phyloP scores from a whole-genome alignment of 1,140 invertebrate genomes.

The Asobara japonica region DNA sequence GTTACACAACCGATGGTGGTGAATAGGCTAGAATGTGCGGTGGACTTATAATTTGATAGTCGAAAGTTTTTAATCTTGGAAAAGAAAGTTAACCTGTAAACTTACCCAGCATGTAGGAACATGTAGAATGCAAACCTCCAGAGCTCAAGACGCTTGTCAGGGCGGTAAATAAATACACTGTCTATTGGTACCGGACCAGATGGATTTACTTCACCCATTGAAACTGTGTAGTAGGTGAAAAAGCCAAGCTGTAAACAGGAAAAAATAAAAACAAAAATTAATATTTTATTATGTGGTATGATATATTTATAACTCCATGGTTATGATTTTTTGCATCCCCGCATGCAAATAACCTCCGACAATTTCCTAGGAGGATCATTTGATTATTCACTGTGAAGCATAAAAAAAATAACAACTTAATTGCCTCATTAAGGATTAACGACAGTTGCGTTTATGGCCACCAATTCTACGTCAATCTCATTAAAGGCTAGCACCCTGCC shows the following conservation, averaged over 20 bases:
- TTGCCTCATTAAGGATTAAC: background rate
- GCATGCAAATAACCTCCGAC: too few relatives aligned
- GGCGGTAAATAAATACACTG: conserved; percentile 92
- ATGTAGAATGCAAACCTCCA: conserved; percentile 96
- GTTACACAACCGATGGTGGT: conserved; percentile 2
- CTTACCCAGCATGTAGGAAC: conserved; percentile 92
- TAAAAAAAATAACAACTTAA: background rate
- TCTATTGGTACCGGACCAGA: conserved; percentile 92
- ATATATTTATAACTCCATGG: background rate
- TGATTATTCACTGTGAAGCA: background rate
- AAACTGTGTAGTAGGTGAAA: conserved; percentile 90
- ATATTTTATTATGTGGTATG: background rate
- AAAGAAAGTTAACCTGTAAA: conserved; percentile 33
- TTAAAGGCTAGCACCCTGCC: background rate
- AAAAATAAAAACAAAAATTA: conserved; percentile 43
- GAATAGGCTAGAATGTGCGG: background rate
- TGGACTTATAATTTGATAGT: conserved; percentile 23
- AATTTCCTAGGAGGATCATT: background rate
- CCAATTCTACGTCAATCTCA: background rate
- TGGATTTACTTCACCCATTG: conserved; percentile 82
- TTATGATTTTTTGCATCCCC: too few relatives aligned
- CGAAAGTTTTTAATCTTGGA: conserved; percentile 10
- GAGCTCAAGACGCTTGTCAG: conserved; percentile 88
- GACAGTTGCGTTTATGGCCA: background rate
- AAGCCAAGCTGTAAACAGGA: conserved; percentile 84